Evolutionary conservation across 2,797 vertebrate genomes (phyloP).

Genomic region (Rhynchonycteris naso): DNA sequence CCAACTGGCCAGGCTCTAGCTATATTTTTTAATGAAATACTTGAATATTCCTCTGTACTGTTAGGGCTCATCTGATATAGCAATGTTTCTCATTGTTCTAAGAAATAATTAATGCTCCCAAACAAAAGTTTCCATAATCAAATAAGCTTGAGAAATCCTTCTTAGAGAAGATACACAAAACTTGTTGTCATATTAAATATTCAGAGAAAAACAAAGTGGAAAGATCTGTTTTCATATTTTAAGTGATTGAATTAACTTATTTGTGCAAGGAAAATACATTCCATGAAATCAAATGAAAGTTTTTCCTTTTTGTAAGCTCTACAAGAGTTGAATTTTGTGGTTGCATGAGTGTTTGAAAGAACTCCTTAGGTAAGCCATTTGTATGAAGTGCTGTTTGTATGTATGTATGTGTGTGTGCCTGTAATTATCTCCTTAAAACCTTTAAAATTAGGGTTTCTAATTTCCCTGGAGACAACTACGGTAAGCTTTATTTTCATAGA

Average conservation of each 20-base stretch:
- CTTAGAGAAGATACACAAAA: not conserved
- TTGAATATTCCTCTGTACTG: not conserved
- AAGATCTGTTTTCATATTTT: not conserved
- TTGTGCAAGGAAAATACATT: not conserved
- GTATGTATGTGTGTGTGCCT: not conserved
- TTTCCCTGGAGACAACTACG: not conserved
- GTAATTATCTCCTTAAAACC: not conserved
- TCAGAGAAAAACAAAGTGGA: constrained; percentile 14
- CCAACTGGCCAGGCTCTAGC: not conserved
- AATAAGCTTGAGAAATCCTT: not conserved
- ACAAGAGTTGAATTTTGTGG: not conserved
- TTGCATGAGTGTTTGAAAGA: constrained; percentile 8
- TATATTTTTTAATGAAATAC: not conserved
- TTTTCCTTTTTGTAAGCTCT: not conserved
- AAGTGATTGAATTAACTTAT: not conserved
- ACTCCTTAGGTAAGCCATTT: not conserved
- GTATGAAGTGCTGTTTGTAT: not conserved
- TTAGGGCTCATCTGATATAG: not conserved
- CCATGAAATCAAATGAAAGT: not conserved
- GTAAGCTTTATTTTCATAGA: constrained; percentile 5
- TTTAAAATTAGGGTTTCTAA: not conserved
- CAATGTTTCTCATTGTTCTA: not conserved
- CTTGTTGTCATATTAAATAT: not conserved
- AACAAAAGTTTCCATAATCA: not conserved
- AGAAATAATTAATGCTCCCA: not conserved